phyloP scores from a whole-genome alignment of 2,888 invertebrate genomes.

The Cheilosia scutellata region DNA sequence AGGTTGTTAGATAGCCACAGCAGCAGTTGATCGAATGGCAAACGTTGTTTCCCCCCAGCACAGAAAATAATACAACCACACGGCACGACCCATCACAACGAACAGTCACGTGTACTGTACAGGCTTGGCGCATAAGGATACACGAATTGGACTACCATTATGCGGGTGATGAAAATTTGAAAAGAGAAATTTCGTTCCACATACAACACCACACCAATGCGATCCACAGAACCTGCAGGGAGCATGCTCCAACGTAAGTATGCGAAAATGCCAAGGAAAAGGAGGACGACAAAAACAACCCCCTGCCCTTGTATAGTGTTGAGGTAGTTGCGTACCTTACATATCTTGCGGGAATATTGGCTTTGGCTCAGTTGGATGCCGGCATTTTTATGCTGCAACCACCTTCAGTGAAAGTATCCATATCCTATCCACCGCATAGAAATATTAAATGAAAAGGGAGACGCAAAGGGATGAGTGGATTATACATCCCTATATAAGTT shows the following conservation, averaged over 20 bases:
- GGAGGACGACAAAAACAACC: conserved; percentile 64
- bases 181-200: conserved; percentile 49
- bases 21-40: conserved; percentile 41
- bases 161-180: not conserved
- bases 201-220: conserved; percentile 10
- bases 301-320: conserved; percentile 15
- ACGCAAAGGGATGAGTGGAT: not conserved
- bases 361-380: conserved; percentile 18
- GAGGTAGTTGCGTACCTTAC: conserved; percentile 16
- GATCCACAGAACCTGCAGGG: conserved; percentile 39
- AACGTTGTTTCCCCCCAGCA: not conserved
- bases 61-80: not conserved
- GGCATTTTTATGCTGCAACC: conserved; percentile 25
- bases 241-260: conserved; percentile 65
- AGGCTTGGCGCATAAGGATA: conserved; percentile 25
- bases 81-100: conserved; percentile 20
- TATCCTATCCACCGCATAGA: not conserved
- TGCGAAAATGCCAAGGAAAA: conserved; percentile 47
- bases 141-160: not conserved
- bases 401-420: conserved; percentile 4
- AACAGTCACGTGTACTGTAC: conserved; percentile 63
- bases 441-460: not conserved
- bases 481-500: not conserved
- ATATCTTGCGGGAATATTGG: not conserved
- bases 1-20: conserved; percentile 4